A percentile compares a stretch with the other conserved stretches of the same genome.
phyloP scores from a whole-genome alignment of 2,888 invertebrate genomes.

The Pediacus dermestoides region DNA sequence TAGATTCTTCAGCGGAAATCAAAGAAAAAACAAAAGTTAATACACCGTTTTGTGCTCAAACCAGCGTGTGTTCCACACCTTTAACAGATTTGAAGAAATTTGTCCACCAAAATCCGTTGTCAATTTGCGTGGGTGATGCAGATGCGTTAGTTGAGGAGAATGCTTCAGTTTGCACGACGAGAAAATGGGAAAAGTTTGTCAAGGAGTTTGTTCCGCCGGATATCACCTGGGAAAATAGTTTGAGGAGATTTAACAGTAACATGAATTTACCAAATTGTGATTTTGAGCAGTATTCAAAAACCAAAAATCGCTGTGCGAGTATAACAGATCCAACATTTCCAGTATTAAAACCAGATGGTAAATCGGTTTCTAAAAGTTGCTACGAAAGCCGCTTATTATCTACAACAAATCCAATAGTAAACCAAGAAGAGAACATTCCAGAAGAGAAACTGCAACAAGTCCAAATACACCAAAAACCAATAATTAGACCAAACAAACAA shows the following conservation, averaged over 20 bases:
- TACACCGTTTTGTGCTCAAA: conserved; percentile 61
- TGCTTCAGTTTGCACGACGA: no score
- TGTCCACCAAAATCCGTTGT: conserved; percentile 67
- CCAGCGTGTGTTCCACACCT: conserved; percentile 75
- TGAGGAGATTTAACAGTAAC: background rate
- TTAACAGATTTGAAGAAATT: conserved; percentile 67
- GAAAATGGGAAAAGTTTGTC: conserved; percentile 11
- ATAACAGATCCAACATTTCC: conserved; percentile 78
- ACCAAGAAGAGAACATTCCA: no score
- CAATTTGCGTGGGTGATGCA: conserved; percentile 66
- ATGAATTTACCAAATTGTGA: no score
- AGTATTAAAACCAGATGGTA: conserved; percentile 70
- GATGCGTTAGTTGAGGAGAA: background rate
- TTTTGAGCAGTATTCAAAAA: background rate
- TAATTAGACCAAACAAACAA: conserved; percentile 20
- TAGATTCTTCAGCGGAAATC: conserved; percentile 31
- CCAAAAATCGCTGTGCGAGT: conserved; percentile 46
- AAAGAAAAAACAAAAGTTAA: conserved; percentile 20
- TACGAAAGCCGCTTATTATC: conserved; percentile 8
- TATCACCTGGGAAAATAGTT: background rate
- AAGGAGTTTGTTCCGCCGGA: conserved; percentile 16
- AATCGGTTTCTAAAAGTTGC: conserved; percentile 58
- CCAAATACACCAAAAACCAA: conserved; percentile 38
- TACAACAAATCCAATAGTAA: conserved; percentile 16
- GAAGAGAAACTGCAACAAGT: conserved; percentile 51